Percentiles rank a stretch among this genome's conserved stretches.
Conservation (phyloP, 2,113 vertebrate genomes). For the Microtus montanus region DNA sequence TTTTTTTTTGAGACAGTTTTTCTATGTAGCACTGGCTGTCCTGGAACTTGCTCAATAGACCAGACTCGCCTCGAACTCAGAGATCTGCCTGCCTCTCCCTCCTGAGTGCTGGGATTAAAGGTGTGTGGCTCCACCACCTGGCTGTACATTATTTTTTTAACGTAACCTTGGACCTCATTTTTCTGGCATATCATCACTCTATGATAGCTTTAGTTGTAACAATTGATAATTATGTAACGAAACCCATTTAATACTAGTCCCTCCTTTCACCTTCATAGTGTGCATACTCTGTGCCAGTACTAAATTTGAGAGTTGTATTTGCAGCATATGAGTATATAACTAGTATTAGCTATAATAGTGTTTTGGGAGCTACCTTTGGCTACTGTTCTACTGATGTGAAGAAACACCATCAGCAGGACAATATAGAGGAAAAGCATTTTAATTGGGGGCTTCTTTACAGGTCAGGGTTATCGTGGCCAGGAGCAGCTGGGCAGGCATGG, state of each 20-base stretch:
- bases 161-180: not conserved
- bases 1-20: too few relatives aligned
- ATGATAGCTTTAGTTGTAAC: constrained; percentile 46
- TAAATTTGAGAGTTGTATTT: constrained; percentile 57
- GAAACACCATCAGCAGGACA: not conserved
- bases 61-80: too few relatives aligned
- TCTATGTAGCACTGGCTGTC: too few relatives aligned
- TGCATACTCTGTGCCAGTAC: not conserved
- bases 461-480: not conserved
- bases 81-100: too few relatives aligned
- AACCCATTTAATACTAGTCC: not conserved
- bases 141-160: not conserved
- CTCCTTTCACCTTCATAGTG: too few relatives aligned
- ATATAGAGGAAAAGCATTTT: not conserved
- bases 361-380: not conserved
- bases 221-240: constrained; percentile 36
- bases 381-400: not conserved
- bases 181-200: not conserved
- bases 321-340: constrained; percentile 13
- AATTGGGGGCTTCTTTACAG: not conserved
- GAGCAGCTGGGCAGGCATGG: not conserved
- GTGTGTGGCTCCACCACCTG: too few relatives aligned
- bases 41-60: too few relatives aligned
- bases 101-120: too few relatives aligned
- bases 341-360: constrained; percentile 20